Evolutionary conservation across 2,888 invertebrate species (phyloP).

Genomic region (Lasioglossum vierecki): DNA sequence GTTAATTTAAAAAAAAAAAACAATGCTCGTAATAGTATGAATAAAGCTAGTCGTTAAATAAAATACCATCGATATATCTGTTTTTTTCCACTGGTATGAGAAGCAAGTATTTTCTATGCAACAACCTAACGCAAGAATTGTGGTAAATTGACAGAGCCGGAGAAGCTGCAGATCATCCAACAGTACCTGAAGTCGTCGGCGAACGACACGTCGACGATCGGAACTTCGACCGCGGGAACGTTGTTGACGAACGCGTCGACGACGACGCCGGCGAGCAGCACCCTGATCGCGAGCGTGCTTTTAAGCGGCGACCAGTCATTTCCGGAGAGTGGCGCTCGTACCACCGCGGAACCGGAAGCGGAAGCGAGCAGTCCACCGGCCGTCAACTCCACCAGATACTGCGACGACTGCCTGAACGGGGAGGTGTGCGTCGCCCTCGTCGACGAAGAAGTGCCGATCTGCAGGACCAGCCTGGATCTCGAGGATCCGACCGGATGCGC

Average conservation of each 20-base stretch:
- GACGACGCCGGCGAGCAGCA: slow-evolving; percentile 36
- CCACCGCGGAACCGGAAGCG: slow-evolving; percentile 58
- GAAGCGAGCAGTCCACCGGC: slow-evolving; percentile 49
- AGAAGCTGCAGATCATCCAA: slow-evolving; percentile 81
- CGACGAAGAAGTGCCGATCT: slow-evolving; percentile 86
- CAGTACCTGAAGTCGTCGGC: slow-evolving; percentile 80
- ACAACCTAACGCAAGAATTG: not conserved
- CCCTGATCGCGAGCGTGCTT: slow-evolving; percentile 33
- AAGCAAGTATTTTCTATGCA: no score
- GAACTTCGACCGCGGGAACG: slow-evolving; percentile 9
- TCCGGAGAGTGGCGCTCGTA: slow-evolving; percentile 28
- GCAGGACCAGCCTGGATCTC: slow-evolving; percentile 85
- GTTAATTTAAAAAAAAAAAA: no score
- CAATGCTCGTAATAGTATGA: no score
- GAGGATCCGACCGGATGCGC: slow-evolving; percentile 87
- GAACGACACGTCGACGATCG: slow-evolving; percentile 43
- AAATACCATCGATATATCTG: no score
- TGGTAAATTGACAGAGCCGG: slow-evolving; percentile 74
- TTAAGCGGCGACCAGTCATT: slow-evolving; percentile 47
- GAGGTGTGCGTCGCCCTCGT: slow-evolving; percentile 88
- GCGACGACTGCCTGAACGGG: slow-evolving; percentile 77
- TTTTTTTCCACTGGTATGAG: no score
- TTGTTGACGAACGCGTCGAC: not conserved
- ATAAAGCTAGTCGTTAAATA: no score
- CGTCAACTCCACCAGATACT: slow-evolving; percentile 76